Base-by-base conservation (phyloP, 2,797 vertebrate genomes). In the Orestias chungarensis region DNA sequence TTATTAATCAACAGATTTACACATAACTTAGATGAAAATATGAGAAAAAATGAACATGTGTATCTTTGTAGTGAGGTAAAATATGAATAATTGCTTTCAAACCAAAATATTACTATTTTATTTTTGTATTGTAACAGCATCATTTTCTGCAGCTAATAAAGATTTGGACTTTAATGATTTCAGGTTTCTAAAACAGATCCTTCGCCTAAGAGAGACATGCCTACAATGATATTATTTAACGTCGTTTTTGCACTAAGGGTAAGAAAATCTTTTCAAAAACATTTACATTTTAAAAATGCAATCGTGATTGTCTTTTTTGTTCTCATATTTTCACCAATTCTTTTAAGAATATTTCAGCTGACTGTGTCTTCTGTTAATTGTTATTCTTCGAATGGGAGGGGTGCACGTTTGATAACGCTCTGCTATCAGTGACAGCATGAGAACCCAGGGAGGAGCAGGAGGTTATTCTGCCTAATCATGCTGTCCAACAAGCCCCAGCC, bases 161-260 rank as follows among this genome's bases (percentile, higher is more conserved):
- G 47, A 71, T 12, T 44, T 43, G 50, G 0, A 66, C 10, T 68
- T 81, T 50, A 47, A 29, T 86, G 64, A 73, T 17, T 82, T 14
- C 90, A 99, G 98, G 95, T 96, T 42, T 97, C 96, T 65, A 99
- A 99, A 93, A 95, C 95, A 7, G 98, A 99, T 80, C 98, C 98
- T 29, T 99, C 97, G 7, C 98, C 98, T 1, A 99, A 99, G 91
- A 96, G 98, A 88, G 98, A 99, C 87, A 94, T 97, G 93, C 98
- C 98, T 29, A 99, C 98, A 1, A 99, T 99, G 98, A 99, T 99
- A 87, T 93, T 99, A 47, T 99, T 99, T 83, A 99, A 96, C 1
- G 97, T 99, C 78, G 98, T 99, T 15, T 99, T 99, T 93, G 98
- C 98, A 20, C 90, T 99, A 6, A 94, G 96, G 97, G 98, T 99